Evolutionary conservation across 2,113 vertebrate genomes (phyloP), one percentile per base, ranked within the genome.

Genomic region (Ochotona curzoniae): DNA sequence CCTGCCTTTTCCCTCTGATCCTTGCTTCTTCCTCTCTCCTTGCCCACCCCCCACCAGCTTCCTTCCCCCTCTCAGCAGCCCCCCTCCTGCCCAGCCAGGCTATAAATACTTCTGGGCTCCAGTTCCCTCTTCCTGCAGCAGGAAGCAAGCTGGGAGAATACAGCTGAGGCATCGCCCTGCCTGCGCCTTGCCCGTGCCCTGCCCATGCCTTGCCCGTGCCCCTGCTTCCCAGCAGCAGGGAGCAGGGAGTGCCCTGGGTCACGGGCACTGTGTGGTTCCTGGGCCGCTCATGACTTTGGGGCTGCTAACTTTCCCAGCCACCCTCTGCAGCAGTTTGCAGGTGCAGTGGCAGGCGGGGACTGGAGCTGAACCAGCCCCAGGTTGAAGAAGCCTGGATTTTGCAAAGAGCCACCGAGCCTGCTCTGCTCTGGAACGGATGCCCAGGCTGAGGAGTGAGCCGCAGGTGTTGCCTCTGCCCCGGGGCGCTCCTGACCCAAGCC

Each of bases 271-370:
- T 44, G 38, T 44, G 38, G 38, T 20, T 38, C 82, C 90, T 61
- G 60, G 79, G 51, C 38, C 70, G 73, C 32, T 89, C 69, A 82
- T 69, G 38, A 44, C 38, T 44, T 44, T 44, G 38, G 38, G 38
- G 38, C 38, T 44, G 38, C 38, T 44, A 44, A 44, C 80, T 92
- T 60, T 90, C 71, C 74, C 87, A 76, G 86, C 90, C 91, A 83
- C 51, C 47, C 89, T 32, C 17, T n/a, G 20, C 4, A 61, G 64
- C 11, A 4, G 57, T 74, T 89, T 86, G 61, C 93, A 91, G 84
- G 32, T 93, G 93, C 35, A 90, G 76, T 76, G 92, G 35, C 57
- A 80, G 26, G 23, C 57, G 35, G 28, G 8, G 7, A 49, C 28
- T n/a, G 30, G 70, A 66, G 93, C 67, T 88, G 64, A 93, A 30